Percentiles rank a stretch among this genome's conserved stretches.
phyloP scores from a whole-genome alignment of 1,140 invertebrate species.

The Ceratitis capitata region DNA sequence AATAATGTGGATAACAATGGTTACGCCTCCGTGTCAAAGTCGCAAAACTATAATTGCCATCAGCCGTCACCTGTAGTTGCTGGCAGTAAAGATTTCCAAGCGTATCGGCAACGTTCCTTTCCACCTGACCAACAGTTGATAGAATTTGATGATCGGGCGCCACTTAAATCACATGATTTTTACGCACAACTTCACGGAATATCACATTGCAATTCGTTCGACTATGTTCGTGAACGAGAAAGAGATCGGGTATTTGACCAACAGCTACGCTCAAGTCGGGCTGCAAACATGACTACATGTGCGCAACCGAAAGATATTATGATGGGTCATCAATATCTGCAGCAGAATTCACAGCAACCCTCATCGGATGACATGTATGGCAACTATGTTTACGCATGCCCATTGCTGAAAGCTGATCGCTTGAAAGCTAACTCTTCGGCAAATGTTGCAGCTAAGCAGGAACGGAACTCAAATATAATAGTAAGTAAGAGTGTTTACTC shows the following conservation, averaged over 20 bases:
- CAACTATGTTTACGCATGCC: constrained; percentile 55
- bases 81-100: constrained; percentile 43
- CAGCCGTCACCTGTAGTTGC: constrained; percentile 38
- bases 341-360: not conserved
- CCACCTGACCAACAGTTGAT: constrained; percentile 72
- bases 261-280: not conserved
- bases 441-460: constrained; percentile 33
- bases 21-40: constrained; percentile 53
- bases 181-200: constrained; percentile 41
- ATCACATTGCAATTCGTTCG: constrained; percentile 34
- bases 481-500: no score
- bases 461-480: constrained; percentile 41
- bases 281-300: constrained; percentile 40
- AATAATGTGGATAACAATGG: constrained; percentile 45
- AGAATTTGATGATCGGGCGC: constrained; percentile 72
- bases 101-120: constrained; percentile 58
- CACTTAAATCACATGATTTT: constrained; percentile 56
- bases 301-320: constrained; percentile 39
- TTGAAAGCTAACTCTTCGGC: constrained; percentile 24
- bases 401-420: constrained; percentile 54
- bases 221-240: constrained; percentile 44
- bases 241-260: constrained; percentile 34
- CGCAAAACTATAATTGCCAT: constrained; percentile 52
- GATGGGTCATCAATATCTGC: not conserved
- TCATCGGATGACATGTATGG: constrained; percentile 39